Evolutionary conservation across 2,113 vertebrate genomes (phyloP).

Genomic region (Puffinus mauretanicus): DNA sequence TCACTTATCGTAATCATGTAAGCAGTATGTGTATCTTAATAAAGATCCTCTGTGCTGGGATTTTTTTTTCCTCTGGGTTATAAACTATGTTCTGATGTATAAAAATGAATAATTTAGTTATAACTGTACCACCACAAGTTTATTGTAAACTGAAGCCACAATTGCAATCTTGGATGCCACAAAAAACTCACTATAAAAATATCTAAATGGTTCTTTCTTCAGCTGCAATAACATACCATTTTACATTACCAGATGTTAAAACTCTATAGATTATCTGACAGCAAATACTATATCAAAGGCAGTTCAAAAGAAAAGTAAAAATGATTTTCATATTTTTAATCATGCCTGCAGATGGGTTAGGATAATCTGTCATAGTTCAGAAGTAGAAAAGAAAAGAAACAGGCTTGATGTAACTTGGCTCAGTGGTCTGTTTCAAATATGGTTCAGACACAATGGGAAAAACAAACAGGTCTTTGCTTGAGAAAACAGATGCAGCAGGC

Average conservation of each 20-base stretch:
- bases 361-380: slow-evolving; percentile 50
- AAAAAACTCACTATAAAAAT: slow-evolving; percentile 11
- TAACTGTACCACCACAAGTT: slow-evolving; percentile 22
- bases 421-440: slow-evolving; percentile 42
- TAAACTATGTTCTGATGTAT: neutral
- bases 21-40: slow-evolving; percentile 1
- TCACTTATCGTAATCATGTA: slow-evolving; percentile 8
- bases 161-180: slow-evolving; percentile 27
- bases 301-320: slow-evolving; percentile 59
- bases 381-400: slow-evolving; percentile 40
- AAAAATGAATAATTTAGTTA: slow-evolving; percentile 47
- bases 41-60: slow-evolving; percentile 6
- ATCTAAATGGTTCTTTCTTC: slow-evolving; percentile 20
- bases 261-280: slow-evolving; percentile 37
- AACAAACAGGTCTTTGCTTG: slow-evolving; percentile 56
- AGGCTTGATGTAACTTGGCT: slow-evolving; percentile 45
- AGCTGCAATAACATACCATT: slow-evolving; percentile 24
- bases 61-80: neutral
- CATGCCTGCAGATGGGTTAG: slow-evolving; percentile 17
- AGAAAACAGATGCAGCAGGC: slow-evolving; percentile 51
- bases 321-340: slow-evolving; percentile 56
- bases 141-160: slow-evolving; percentile 48
- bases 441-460: slow-evolving; percentile 34
- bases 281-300: slow-evolving; percentile 47
- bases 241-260: slow-evolving; percentile 60